Base-by-base conservation (phyloP, 2,797 vertebrate genomes). In the Coendou prehensilis region DNA sequence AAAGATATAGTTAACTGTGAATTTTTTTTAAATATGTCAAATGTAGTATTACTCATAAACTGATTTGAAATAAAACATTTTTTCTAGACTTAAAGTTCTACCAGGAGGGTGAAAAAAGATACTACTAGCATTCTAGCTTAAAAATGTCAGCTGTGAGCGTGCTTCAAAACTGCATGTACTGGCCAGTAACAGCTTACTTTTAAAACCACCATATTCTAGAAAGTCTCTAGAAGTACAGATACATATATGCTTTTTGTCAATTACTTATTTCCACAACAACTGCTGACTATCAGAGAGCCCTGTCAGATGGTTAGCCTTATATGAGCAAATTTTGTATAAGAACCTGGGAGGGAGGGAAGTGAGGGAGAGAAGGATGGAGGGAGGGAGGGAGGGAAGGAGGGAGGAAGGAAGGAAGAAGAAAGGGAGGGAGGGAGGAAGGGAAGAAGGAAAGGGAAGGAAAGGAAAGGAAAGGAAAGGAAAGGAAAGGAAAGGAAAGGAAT, bases 51-150 rank as follows among this genome's bases (percentile, higher is more conserved):
- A 83, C 15, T 83, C 75, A 9, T 57, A 91, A 93, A 78, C 9
- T 86, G 26, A n/a, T 71, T 87, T 92, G 57, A 76, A 92, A 93
- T 17, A 71, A 67, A 93, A 33, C 22, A 71, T 79, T 93, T 92
- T 92, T 79, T 45, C 10, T 75, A 75, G 26, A 54, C 26, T 83
- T 67, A n/a, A 59, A 47, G 7, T 87, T 89, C 92, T 93, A 81
- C 50, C 41, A 86, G 33, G 2, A 63, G 15, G 7, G 20, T 45
- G 59, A 30, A 20, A n/a, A 80, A 94, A 76, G 52, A 93, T 59
- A 67, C n/a, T 79, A 94, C n/a, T 79, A 94, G 9, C 79, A 2
- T 1, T 45, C 56, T 76, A 63, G 5, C 11, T 47, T 78, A 23
- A 57, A 94, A 84, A 37, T 2, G 59, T 87, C 28, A 45, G 8